Base-by-base conservation (phyloP, 2,797 vertebrate genomes). In the Urophycis tenuis region DNA sequence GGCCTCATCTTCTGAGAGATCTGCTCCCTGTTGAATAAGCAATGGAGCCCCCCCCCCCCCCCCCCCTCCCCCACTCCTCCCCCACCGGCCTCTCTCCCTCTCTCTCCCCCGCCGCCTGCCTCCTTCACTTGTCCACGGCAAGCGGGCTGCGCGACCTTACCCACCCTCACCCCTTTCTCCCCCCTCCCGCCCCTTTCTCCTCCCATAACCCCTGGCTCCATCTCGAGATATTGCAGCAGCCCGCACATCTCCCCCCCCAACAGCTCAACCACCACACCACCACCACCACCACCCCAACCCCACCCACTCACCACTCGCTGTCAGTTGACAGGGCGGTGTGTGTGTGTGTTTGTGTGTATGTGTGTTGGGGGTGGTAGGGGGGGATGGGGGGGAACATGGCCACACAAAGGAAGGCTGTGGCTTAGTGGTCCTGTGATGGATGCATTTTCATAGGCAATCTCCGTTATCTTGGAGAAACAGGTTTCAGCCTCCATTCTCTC, bases 391-490 rank as follows among this genome's bases (percentile, higher is more conserved):
- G 22, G 5, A 5, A 60, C 49, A 53, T 5, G 49, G 49, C 86
- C 83, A 88, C 90, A 93, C 91, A 93, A 92, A 92, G 90, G 88
- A 88, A 85, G 88, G 91, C 88, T 79, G 78, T 79, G 86, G 91
- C 91, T 94, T 92, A 93, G 92, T 90, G 87, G 89, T 81, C 89
- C 88, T 86, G 90, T 93, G 93, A 94, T 94, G 90, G 93, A 94
- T 93, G 91, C 92, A 93, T 93, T 93, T 93, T 91, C 91, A 92
- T 88, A 91, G 88, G 91, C 90, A 91, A 91, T 93, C 91, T 88
- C 90, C 78, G 93, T 94, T 94, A 94, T 94, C 93, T 93, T 90
- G 87, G 88, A 85, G 89, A 91, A 93, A 93, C 92, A 94, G 93
- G 90, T 92, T 91, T 90, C 84, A 81, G 85, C 86, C 88, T 92